Evolutionary conservation across 30 jellyfish, hydroid and myxozoan genomes (phyloP), one percentile per base, ranked within the genome.

Genomic region (Aurelia coerulea): DNA sequence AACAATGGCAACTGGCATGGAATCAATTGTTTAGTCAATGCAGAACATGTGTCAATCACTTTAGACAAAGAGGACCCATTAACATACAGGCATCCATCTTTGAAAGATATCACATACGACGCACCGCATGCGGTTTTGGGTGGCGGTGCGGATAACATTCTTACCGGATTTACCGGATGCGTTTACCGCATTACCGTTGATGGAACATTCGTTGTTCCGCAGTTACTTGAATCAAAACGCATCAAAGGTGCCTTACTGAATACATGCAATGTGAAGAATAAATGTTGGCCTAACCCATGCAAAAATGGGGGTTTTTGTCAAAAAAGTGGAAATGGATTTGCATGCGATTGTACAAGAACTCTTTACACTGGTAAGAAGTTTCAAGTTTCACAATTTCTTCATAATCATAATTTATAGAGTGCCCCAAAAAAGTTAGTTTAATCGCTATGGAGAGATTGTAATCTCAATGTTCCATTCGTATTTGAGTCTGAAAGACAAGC

Each of bases 1-100:
- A 78, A 87, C 76, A 97, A 95, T 74, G 99, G 99, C 0, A 79
- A 81, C 46, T 95, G 99, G 99, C 99, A 95, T 79, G 96, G 85
- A 12, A 88, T 95, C 19, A 88, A 87, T 7, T 85, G 96, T 67
- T 18, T 78, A n/a, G 91, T 95, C 31, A 86, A 65, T 50, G 60
- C 87, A 0, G 85, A 86, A 52, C 12, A 18, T 16, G 87, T 88
- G 8, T 78, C 88, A 17, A 46, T 87, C 46, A 70, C 41, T 11
- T 64, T 95, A 41, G 88, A 95, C 79, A 66, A 79, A 2, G 96
- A 73, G 41, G 65, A 83, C 52, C 73, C 65, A 5, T 69, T 71
- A 17, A 84, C 6, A 39, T 49, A 71, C 77, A 86, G 77, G 75
- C 80, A 78, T 13, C 83, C 84, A 10, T 81, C 88, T 75, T 62